phyloP scores from a whole-genome alignment of 2,888 invertebrate genomes.

The Ophion costatus region DNA sequence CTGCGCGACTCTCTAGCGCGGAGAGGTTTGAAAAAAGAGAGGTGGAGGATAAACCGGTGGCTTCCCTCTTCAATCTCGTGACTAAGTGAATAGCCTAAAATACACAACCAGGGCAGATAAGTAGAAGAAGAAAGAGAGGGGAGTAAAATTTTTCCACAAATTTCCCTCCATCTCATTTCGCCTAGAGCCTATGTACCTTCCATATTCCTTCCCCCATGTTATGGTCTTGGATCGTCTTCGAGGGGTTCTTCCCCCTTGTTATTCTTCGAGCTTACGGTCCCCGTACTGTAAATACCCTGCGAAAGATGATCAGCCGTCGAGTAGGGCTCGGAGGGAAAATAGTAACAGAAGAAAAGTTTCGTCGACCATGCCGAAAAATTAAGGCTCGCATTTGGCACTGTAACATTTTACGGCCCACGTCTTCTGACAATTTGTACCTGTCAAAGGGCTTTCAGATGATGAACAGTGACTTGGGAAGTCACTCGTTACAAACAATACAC shows the following conservation, averaged over 20 bases:
- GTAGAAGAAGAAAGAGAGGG: neutral
- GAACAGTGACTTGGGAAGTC: too few relatives aligned
- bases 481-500: too few relatives aligned
- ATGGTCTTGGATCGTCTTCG: neutral
- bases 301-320: too few relatives aligned
- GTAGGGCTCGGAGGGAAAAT: too few relatives aligned
- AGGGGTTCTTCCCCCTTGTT: neutral
- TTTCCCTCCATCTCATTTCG: slow-evolving; percentile 13
- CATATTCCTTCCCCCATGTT: neutral
- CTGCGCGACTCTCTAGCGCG: slow-evolving; percentile 1
- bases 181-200: neutral
- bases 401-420: too few relatives aligned
- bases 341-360: too few relatives aligned
- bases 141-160: slow-evolving; percentile 27
- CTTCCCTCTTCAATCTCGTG: slow-evolving; percentile 38
- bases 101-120: slow-evolving; percentile 1
- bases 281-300: neutral
- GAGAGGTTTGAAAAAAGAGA: slow-evolving; percentile 20
- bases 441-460: too few relatives aligned
- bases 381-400: too few relatives aligned
- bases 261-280: slow-evolving; percentile 7
- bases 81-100: slow-evolving; percentile 50
- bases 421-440: too few relatives aligned
- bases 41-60: slow-evolving; percentile 10
- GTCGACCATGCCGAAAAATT: too few relatives aligned